A percentile compares a stretch with the other conserved stretches of the same genome.
Evolutionary conservation across 2,888 invertebrate genomes (phyloP).

Genomic region (Dynastes tityus): DNA sequence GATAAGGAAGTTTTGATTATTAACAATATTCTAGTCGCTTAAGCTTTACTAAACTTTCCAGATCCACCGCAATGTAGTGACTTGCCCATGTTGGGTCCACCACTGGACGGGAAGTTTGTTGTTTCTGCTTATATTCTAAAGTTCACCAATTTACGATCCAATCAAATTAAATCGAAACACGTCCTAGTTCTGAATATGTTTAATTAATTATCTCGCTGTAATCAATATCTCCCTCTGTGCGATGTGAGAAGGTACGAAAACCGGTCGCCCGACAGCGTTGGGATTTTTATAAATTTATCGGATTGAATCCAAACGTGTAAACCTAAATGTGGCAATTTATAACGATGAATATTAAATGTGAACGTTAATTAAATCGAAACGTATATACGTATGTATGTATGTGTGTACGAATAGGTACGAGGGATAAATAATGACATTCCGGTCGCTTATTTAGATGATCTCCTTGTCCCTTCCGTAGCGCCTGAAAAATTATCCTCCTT

Average conservation of each 20-base stretch:
- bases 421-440: conserved; percentile 34
- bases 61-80: conserved; percentile 1
- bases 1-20: conserved; percentile 10
- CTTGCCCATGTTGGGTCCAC: neutral
- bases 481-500: conserved; percentile 21
- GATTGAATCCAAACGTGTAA: conserved; percentile 45
- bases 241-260: conserved; percentile 27
- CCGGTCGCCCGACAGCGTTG: conserved; percentile 29
- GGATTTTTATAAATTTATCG: conserved; percentile 48
- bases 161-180: conserved; percentile 49
- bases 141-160: conserved; percentile 47
- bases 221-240: conserved; percentile 42
- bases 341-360: conserved; percentile 51
- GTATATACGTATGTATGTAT: neutral
- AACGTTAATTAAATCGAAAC: conserved; percentile 48
- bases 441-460: conserved; percentile 32
- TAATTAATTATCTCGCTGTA: conserved; percentile 48
- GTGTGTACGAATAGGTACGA: neutral
- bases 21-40: neutral
- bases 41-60: conserved; percentile 8
- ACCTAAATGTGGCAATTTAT: conserved; percentile 49
- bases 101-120: conserved; percentile 25
- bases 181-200: conserved; percentile 46
- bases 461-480: conserved; percentile 19
- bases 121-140: conserved; percentile 36